Evolutionary conservation across 2,888 invertebrate species (phyloP), one percentile per base, ranked within the genome.

Genomic region (Ligdia adustata): DNA sequence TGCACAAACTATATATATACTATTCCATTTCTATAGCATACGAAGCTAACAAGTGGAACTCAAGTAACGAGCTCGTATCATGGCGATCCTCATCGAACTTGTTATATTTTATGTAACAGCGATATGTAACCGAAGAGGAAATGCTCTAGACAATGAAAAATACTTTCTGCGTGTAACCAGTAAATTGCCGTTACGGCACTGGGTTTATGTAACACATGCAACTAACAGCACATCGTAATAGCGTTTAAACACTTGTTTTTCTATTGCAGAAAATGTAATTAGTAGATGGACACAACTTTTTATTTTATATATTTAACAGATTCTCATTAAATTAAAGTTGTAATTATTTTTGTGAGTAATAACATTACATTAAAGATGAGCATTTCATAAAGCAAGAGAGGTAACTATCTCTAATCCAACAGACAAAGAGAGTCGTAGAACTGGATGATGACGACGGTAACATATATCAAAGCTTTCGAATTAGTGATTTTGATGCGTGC

Each of bases 61-160:
- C 12, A 42, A 42, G 24, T 28, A n/a, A 44, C 38, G 33, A 4
- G 16, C n/a, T 22, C 22, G 7, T 22, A 22, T 44, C 18, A 16
- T 16, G 32, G 39, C 39, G 46, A 43, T 48, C 46, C 57, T 48
- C 26, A 20, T 35, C 27, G 14, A 35, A 41, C 40, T 48, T 32
- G 39, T 55, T 52, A 35, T 57, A 46, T 71, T 82, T n/a, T 77
- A 78, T 68, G 73, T 81, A 84, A 84, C 67, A 55, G 69, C n/a
- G 22, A 3, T 66, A 70, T 69, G 66, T 72, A 75, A 74, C 65
- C 62, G 62, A 75, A 66, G 57, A 81, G 85, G 82, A 88, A 88
- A 81, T 81, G 85, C 79, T 83, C 86, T 85, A 87, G 87, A 88
- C 86, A 87, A 83, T 86, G 87, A 87, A 88, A 79, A 81, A 76